Conservation (phyloP, 2,797 vertebrate species). For the Sebastes variabilis region DNA sequence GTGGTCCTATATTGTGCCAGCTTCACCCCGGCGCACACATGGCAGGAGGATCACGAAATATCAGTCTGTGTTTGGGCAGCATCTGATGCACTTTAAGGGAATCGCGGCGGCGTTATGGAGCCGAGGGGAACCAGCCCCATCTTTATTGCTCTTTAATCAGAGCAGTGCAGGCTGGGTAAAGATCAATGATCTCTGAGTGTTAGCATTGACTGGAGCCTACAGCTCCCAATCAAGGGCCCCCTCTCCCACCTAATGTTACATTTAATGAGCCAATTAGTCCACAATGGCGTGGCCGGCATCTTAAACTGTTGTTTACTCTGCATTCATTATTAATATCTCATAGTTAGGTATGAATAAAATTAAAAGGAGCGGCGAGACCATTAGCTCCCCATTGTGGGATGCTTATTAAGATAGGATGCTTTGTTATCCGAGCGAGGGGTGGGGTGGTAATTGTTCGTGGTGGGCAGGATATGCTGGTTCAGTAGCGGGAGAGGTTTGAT, state of each 20-base stretch:
- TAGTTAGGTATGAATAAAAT: constrained; percentile 90
- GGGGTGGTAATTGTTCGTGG: constrained; percentile 80
- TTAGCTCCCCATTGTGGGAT: constrained; percentile 86
- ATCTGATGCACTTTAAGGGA: constrained; percentile 68
- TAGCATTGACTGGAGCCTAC: constrained; percentile 82
- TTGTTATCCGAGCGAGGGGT: constrained; percentile 80
- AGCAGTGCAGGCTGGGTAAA: constrained; percentile 78
- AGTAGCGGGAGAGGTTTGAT: constrained; percentile 76
- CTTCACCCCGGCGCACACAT: constrained; percentile 32
- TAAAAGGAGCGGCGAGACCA: constrained; percentile 86
- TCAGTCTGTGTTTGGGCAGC: constrained; percentile 58
- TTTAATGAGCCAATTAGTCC: constrained; percentile 90
- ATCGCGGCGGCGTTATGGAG: constrained; percentile 60
- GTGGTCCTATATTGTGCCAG: constrained; percentile 53
- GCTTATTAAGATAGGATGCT: constrained; percentile 86
- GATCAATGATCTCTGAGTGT: constrained; percentile 86
- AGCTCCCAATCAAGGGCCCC: constrained; percentile 81
- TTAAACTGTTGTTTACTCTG: constrained; percentile 88
- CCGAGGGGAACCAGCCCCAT: constrained; percentile 71
- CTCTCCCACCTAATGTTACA: constrained; percentile 85
- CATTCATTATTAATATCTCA: constrained; percentile 89
- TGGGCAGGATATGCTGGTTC: constrained; percentile 79
- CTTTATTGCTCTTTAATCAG: constrained; percentile 86
- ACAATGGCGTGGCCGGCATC: constrained; percentile 85
- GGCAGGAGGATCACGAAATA: constrained; percentile 64